These are phyloP conservation scores for Leptinotarsa defecta DNA, from an alignment of 1,140 invertebrate genomes.

Conservation along the genomic window DNA sequence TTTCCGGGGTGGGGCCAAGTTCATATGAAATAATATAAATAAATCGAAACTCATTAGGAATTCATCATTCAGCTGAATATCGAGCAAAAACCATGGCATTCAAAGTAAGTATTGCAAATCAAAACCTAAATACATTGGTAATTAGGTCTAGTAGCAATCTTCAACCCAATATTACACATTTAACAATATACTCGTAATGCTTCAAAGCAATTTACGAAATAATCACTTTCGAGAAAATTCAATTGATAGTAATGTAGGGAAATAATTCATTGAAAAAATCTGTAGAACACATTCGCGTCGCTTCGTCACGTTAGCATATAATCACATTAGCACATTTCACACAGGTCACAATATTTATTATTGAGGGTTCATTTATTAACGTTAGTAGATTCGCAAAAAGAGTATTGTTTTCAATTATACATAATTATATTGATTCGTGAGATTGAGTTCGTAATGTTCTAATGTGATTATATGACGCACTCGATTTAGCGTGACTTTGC, in stretches of 20 bases:
- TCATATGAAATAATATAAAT: neutral
- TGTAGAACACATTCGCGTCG: too few species aligned
- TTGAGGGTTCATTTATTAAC: too few species aligned
- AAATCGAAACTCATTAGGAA: neutral
- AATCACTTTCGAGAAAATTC: neutral
- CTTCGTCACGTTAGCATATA: too few species aligned
- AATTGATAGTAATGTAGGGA: neutral
- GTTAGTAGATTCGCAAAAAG: too few species aligned
- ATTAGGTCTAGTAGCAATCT: neutral
- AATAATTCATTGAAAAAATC: neutral
- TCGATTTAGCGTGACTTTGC: too few species aligned
- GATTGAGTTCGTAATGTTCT: too few species aligned
- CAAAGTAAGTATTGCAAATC: constrained; percentile 30
- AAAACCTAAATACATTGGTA: neutral
- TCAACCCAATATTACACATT: neutral
- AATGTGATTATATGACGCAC: too few species aligned
- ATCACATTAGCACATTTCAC: too few species aligned
- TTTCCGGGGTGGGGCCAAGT: constrained; percentile 11
- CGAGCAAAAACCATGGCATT: constrained; percentile 29
- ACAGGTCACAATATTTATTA: too few species aligned
- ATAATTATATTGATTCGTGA: too few species aligned
- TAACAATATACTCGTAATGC: neutral
- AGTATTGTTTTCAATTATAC: too few species aligned
- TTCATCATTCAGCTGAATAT: neutral
- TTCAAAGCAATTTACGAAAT: neutral